These are phyloP conservation scores for Babyrousa celebensis DNA, from an alignment of 2,797 vertebrate genomes.

Conservation along the genomic window DNA sequence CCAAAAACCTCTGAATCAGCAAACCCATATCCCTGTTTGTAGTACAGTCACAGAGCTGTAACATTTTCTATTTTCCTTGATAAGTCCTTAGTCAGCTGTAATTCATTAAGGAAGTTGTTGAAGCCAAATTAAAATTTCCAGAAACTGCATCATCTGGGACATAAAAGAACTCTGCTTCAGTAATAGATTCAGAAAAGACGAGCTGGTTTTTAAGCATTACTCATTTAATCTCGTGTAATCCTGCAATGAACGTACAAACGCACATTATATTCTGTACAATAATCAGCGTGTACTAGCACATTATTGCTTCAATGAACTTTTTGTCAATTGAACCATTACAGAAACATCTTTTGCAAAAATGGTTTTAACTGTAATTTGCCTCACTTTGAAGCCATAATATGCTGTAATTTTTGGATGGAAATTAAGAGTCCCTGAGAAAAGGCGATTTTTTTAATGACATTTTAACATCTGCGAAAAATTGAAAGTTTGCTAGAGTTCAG, in stretches of 20 bases:
- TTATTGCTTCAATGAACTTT: constrained; percentile 66
- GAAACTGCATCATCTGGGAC: constrained; percentile 85
- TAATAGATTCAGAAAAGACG: constrained; percentile 68
- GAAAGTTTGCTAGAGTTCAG: background rate
- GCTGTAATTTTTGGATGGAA: constrained; percentile 15
- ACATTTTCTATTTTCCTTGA: constrained; percentile 82
- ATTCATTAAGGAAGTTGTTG: constrained; percentile 87
- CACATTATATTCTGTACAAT: constrained; percentile 70
- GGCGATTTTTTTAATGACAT: background rate
- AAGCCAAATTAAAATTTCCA: constrained; percentile 87
- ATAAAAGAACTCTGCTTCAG: constrained; percentile 78
- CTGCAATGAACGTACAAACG: constrained; percentile 62
- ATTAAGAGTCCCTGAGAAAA: background rate
- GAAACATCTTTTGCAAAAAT: constrained; percentile 69
- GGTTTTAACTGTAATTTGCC: constrained; percentile 31
- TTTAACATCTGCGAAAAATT: constrained; percentile 35
- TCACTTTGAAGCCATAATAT: constrained; percentile 67
- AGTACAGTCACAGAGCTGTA: constrained; percentile 41
- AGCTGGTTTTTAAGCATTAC: constrained; percentile 69
- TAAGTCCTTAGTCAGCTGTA: constrained; percentile 84
- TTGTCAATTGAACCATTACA: constrained; percentile 61
- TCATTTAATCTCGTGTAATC: constrained; percentile 71
- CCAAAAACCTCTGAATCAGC: constrained; percentile 68
- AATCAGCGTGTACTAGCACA: constrained; percentile 56
- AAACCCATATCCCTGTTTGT: constrained; percentile 49